These are phyloP conservation scores for Hypotaenidia philippensis DNA, from an alignment of 2,797 vertebrate species.

Conservation along the genomic window DNA sequence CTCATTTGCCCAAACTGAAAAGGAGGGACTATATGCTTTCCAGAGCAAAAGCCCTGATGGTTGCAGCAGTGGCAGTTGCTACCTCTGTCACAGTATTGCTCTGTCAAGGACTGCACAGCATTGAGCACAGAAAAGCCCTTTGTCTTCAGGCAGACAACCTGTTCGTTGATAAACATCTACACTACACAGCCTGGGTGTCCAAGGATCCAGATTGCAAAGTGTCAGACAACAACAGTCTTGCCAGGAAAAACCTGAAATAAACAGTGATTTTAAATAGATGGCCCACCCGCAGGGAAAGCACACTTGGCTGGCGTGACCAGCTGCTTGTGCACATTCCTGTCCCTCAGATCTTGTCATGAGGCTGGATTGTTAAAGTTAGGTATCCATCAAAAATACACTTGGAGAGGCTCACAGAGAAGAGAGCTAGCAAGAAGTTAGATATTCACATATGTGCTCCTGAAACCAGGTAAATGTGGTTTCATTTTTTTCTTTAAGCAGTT, in stretches of 20 bases:
- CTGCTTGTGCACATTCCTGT: rapidly evolving
- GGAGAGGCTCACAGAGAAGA: background rate
- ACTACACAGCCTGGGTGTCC: background rate
- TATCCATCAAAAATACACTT: background rate
- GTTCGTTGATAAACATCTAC: background rate
- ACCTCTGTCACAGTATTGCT: rapidly evolving
- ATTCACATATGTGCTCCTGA: background rate
- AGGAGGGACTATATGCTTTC: background rate
- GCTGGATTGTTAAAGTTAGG: background rate
- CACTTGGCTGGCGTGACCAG: background rate
- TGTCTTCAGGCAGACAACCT: background rate
- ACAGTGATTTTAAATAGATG: background rate
- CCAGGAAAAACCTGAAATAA: background rate
- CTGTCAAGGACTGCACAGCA: rapidly evolving
- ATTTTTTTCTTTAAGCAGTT: background rate
- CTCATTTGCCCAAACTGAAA: background rate
- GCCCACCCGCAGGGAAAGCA: background rate
- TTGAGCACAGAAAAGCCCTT: background rate
- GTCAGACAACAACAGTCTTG: background rate
- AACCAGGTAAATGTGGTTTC: background rate
- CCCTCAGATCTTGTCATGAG: background rate
- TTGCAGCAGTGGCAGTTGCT: background rate
- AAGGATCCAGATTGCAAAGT: background rate
- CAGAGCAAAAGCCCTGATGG: rapidly evolving
- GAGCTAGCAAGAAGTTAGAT: background rate